Base-by-base conservation (phyloP, 53 echinoderm and acorn worm species). In the Temnopleurus reevesii region DNA sequence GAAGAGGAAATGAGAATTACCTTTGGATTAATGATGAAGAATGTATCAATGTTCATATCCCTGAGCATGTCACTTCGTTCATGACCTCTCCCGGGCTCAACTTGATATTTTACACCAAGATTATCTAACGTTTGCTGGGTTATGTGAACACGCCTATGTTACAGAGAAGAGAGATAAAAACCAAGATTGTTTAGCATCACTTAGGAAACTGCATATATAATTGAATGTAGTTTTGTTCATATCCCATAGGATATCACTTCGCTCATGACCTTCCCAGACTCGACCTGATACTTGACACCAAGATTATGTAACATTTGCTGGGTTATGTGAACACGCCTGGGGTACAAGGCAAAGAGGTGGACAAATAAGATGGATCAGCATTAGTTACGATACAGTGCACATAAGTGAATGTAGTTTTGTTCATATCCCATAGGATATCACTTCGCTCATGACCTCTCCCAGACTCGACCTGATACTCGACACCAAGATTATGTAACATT, bases 261-360 rank as follows among this genome's bases (percentile, higher is more conserved):
- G 76, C 47, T 90, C 89, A 44, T 91, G 89, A 0, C 96, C 96
- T 35, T 76, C 18, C 91, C 96, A 27, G 94, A 93, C 59, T 96
- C 96, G 7, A 93, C 93, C n/a, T 96, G 91, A 84, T 93, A 96
- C 51, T 93, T 95, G 27, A 91, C 94, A 25, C 91, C 93, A 25
- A 96, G 91, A 35, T 94, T 93, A 59, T 95, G 91, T 38, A 96
- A 76, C 1, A 93, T 95, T 51, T 92, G 89, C 77, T 93, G 91
- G 31, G 96, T 96, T 18, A 96, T 94, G 47, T 96, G 96, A 19
- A 96, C 96, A 83, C 92, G 89, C 88, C 96, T 96, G 86, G 8
- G 15, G n/a, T n/a, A n/a, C n/a, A n/a, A n/a, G n/a, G n/a, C n/a
- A n/a, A n/a, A n/a, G n/a, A n/a, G n/a, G n/a, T n/a, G n/a, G n/a